Percentiles rank a stretch among this genome's conserved stretches.
These are phyloP conservation scores for Actenoides hombroni DNA, from an alignment of 2,113 vertebrate genomes.

Conservation along the genomic window DNA sequence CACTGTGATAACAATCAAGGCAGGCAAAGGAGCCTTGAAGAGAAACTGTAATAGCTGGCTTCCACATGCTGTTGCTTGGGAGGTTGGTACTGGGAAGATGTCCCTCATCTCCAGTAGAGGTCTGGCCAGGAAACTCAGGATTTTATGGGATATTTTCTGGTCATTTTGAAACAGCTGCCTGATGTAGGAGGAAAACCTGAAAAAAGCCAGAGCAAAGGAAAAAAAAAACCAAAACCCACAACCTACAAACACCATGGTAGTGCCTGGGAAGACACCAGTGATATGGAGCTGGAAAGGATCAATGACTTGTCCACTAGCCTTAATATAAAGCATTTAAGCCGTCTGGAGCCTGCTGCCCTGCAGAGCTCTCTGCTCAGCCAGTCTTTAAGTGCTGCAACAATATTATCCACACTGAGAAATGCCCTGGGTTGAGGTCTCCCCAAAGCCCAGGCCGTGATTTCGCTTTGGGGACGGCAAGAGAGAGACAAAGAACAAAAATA, in stretches of 20 bases:
- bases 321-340: neutral
- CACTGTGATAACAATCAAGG: neutral
- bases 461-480: neutral
- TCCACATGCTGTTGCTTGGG: neutral
- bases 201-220: neutral
- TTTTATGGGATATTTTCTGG: neutral
- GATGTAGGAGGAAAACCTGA: neutral
- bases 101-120: neutral
- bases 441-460: neutral
- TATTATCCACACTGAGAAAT: neutral
- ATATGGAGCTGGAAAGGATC: neutral
- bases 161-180: neutral
- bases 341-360: neutral
- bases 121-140: neutral
- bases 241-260: neutral
- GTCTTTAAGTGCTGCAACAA: neutral
- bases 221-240: too few species aligned
- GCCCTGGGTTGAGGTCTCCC: neutral
- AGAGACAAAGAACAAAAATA: neutral
- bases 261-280: neutral
- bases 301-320: neutral
- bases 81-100: neutral
- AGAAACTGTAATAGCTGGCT: neutral
- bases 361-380: neutral
- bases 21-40: neutral